Evolutionary conservation across 1,140 invertebrate species (phyloP), one percentile per base, ranked within the genome.

Genomic region (Drosophila bocqueti): DNA sequence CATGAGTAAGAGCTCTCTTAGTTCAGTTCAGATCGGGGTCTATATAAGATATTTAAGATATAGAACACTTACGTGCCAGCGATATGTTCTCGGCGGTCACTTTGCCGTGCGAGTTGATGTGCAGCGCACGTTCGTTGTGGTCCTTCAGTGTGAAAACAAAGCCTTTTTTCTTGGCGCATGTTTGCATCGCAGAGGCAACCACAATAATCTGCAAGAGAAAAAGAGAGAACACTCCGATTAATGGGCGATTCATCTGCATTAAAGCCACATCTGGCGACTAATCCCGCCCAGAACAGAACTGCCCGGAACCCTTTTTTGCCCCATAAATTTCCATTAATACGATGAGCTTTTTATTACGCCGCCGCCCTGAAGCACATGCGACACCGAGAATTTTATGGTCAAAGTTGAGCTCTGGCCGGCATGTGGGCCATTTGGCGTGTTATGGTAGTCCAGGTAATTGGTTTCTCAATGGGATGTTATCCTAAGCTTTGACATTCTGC

Each of bases 271-370:
- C 63, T 77, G 63, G 57, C 52, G 18, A 74, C 40, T 82, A 86
- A 86, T 81, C 81, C 83, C 47, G 60, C 34, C 45, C 36, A 15
- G 46, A 54, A 31, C 47, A 29, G 24, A 54, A 50, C 49, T 11
- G 49, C 16, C 8, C 26, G 38, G 24, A 43, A 58, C 40, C 75
- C 75, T 46, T 71, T 50, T 50, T 60, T 67, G 59, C 31, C 49
- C 60, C 78, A 89, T 89, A 89, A 89, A 89, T 89, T 89, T 69
- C 65, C 74, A 89, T 89, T 89, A 89, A 89, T 89, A 72, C 81
- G 73, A 73, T 72, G 64, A 78, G 81, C 84, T 89, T 87, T 87
- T 87, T 87, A 81, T 76, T 85, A 78, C 61, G 61, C 43, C 52
- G 60, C 47, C 71, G 26, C 47, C 29, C 18, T 5, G 31, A 24